Base-by-base conservation (phyloP, 2,797 vertebrate genomes). In the Oreochromis mossambicus region DNA sequence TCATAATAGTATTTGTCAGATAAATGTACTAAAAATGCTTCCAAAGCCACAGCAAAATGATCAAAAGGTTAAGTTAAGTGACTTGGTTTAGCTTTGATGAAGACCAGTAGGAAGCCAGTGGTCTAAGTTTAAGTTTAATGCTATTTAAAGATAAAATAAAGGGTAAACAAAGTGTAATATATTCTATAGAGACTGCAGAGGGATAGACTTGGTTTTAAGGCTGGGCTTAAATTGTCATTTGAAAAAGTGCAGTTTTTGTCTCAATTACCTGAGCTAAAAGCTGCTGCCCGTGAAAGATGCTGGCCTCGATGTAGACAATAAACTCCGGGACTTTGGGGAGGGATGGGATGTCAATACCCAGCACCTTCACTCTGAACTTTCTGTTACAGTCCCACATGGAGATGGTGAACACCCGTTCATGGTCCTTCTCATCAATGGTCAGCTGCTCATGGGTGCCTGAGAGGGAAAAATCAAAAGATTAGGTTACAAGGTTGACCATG, bases 311-410 rank as follows among this genome's bases (percentile, higher is more conserved):
- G 87, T 97, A 99, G 19, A 99, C 98, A 0, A 97, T 97, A 26
- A 98, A 96, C 78, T 99, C 99, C 0, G 97, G 95, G 87, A 97
- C 97, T 68, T 97, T 97, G 10, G 98, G 98, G 63, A 99, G 94
- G 10, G 96, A 89, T 0, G 98, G 98, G 82, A 99, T 98, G 91
- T 99, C 98, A 1, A 99, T 97, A 5, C 98, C 99, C 88, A 98
- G 93, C 86, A 99, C 96, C 93, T 99, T 99, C 75, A 99, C 97
- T 68, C 99, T 96, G 91, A 99, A 99, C 91, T 97, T 99, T 79
- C 98, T 96, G 90, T 98, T 97, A 81, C 99, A 99, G 91, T 99
- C 98, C 98, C 99, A 99, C 92, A 99, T 95, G 5, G 98, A 99
- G 93, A 99, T 97, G 38, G 98, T 99, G 91, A 99, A 99, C 51